A percentile compares a stretch with the other conserved stretches of the same genome.
phyloP scores from a whole-genome alignment of 2,888 invertebrate genomes.

The Latrodectus elegans region DNA sequence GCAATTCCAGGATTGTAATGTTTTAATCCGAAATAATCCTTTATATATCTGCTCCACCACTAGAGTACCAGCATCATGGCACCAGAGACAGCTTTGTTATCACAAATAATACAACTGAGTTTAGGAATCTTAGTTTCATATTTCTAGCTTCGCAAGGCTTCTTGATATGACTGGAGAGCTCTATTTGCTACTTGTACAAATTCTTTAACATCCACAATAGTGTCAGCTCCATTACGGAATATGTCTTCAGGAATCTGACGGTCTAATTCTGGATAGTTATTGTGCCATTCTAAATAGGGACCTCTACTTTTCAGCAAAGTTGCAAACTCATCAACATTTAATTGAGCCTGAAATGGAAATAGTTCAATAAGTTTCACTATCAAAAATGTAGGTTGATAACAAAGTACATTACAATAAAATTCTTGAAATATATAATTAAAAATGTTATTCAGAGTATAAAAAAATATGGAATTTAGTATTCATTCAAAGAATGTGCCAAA shows the following conservation, averaged over 20 bases:
- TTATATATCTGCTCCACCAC: too few species aligned
- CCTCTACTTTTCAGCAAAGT: constrained; percentile 57
- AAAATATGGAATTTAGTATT: too few species aligned
- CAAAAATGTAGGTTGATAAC: too few species aligned
- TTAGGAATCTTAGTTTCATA: neutral
- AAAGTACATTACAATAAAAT: too few species aligned
- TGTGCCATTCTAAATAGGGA: constrained; percentile 66
- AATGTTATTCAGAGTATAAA: too few species aligned
- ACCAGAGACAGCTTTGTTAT: neutral
- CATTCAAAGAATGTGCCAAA: too few species aligned
- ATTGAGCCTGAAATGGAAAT: constrained; percentile 59
- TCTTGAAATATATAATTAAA: too few species aligned
- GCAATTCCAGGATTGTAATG: too few species aligned
- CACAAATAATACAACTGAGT: neutral
- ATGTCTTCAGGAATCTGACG: constrained; percentile 52
- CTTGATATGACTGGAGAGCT: constrained; percentile 48
- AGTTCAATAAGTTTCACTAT: neutral
- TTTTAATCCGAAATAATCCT: too few species aligned
- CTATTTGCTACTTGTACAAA: constrained; percentile 43
- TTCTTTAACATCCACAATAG: constrained; percentile 62
- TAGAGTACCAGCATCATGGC: too few species aligned
- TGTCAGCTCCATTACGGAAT: constrained; percentile 66
- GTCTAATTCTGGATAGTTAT: constrained; percentile 62
- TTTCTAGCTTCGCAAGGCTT: constrained; percentile 6
- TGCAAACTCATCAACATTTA: constrained; percentile 66